Percentiles rank a stretch among this genome's conserved stretches.
These are phyloP conservation scores for Napeogenes inachia DNA, from an alignment of 2,888 invertebrate genomes.

Conservation along the genomic window DNA sequence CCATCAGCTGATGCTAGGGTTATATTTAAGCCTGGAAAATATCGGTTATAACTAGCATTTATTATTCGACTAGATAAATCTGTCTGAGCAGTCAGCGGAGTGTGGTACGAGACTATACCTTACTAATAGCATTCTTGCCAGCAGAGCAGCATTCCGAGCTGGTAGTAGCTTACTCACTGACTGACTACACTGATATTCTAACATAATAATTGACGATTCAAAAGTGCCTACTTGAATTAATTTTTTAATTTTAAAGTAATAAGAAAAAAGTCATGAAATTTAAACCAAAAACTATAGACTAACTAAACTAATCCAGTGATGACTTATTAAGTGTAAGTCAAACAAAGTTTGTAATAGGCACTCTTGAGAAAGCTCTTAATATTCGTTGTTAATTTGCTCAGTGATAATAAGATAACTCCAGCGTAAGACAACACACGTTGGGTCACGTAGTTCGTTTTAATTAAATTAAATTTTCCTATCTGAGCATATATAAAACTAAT, in stretches of 20 bases:
- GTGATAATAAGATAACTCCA: conserved; percentile 10
- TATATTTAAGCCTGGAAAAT: conserved; percentile 7
- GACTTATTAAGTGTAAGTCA: not conserved
- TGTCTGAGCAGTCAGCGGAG: not conserved
- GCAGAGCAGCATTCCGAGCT: too few relatives aligned
- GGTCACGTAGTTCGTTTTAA: conserved; percentile 2
- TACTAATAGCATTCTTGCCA: not conserved
- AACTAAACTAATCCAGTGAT: not conserved
- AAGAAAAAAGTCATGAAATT: not conserved
- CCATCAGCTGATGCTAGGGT: conserved; percentile 48
- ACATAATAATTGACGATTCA: too few relatives aligned
- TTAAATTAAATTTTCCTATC: not conserved
- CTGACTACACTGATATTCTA: too few relatives aligned
- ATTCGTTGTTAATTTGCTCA: conserved; percentile 9
- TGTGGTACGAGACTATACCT: not conserved
- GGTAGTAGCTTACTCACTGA: too few relatives aligned
- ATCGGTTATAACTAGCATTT: not conserved
- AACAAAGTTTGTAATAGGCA: conserved; percentile 1
- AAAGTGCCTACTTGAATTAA: too few relatives aligned
- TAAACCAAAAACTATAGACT: not conserved
- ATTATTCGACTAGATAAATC: not conserved
- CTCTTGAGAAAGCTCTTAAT: conserved; percentile 1
- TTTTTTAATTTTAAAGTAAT: too few relatives aligned
- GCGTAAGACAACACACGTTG: conserved; percentile 6
- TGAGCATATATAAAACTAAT: not conserved